phyloP scores from a whole-genome alignment of 2,113 vertebrate genomes.

The Hypomesus transpacificus region DNA sequence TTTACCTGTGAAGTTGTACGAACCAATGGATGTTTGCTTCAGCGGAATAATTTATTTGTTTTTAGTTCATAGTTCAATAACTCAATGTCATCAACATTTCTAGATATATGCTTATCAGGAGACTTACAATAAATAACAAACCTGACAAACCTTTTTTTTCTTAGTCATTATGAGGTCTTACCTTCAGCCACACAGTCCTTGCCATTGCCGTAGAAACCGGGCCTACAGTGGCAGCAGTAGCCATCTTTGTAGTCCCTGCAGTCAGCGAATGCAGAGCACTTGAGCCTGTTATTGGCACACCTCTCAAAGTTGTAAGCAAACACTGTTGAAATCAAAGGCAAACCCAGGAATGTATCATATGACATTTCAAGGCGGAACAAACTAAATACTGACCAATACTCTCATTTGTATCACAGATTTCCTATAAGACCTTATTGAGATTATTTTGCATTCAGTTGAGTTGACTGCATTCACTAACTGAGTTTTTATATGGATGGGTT shows the following conservation, averaged over 20 bases:
- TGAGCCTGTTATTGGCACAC: conserved; percentile 77
- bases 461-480: background rate
- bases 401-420: too few relatives aligned
- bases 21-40: background rate
- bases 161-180: conserved; percentile 41
- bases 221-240: conserved; percentile 85
- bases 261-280: conserved; percentile 81
- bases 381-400: too few relatives aligned
- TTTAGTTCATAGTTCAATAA: background rate
- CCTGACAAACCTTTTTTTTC: too few relatives aligned
- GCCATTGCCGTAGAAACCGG: conserved; percentile 90
- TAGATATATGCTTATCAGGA: background rate
- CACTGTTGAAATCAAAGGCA: conserved; percentile 64
- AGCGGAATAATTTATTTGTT: background rate
- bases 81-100: background rate
- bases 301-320: conserved; percentile 83
- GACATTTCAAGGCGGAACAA: too few relatives aligned
- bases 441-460: background rate
- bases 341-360: background rate
- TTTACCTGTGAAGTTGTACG: conserved; percentile 71
- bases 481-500: conserved; percentile 61
- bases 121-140: too few relatives aligned
- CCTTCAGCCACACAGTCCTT: conserved; percentile 88
- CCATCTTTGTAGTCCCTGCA: conserved; percentile 81
- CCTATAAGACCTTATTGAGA: too few relatives aligned